Evolutionary conservation across 2,888 invertebrate genomes (phyloP), one percentile per base, ranked within the genome.

Genomic region (Pocota personata): DNA sequence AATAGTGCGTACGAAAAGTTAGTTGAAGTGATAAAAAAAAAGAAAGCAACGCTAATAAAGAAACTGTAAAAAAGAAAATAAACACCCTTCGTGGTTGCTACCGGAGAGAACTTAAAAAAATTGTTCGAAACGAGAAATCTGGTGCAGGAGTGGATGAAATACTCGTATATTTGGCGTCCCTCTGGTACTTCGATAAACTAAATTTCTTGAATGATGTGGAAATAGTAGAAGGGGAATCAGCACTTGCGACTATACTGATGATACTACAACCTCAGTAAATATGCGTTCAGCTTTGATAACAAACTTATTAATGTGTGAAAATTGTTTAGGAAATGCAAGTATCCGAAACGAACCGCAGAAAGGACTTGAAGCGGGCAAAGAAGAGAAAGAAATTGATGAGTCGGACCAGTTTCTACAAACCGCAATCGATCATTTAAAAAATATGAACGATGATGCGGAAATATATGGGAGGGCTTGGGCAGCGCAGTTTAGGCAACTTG

Each of bases 31-130:
- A 32, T 66, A 66, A 50, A 50, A 50, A n/a, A 10, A 50, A 35
- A 66, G 50, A 66, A 3, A 32, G n/a, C 35, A 50, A 37, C 16
- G 66, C 50, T 0, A 50, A 50, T 35, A 35, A 35, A 3, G 35
- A 66, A 8, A 1, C 1, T 2, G 46, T 50, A 3, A 66, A 50
- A 21, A 40, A 14, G 10, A 67, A 67, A 52, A 1, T 50, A 21
- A 66, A 66, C 19, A 66, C 66, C 14, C 43, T 57, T 14, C 57
- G 69, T 7, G 69, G 69, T 58, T 76, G 40, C 16, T 66, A 67
- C 35, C 32, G 76, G 7, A 57, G 73, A 12, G 67, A 76, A 43
- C 46, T 58, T 1, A 71, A 71, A 55, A 71, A 46, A 71, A 32
- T 57, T 4, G 3, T 30, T 43, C 32, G 35, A 52, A 67, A 57